Evolutionary conservation across 1,140 invertebrate species (phyloP).

Genomic region (Physella acuta): DNA sequence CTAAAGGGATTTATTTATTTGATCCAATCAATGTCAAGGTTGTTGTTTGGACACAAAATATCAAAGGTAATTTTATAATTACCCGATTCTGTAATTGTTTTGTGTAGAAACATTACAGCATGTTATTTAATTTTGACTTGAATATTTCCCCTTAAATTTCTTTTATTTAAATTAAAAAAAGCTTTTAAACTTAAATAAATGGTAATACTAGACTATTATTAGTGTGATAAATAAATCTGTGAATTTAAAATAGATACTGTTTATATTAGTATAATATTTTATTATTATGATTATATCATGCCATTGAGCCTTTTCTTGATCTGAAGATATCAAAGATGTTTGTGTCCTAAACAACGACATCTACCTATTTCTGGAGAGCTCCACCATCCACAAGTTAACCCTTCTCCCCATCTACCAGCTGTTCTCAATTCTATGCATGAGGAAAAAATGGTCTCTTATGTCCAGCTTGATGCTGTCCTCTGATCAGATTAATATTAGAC

Average conservation of each 20-base stretch:
- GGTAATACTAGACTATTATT: too few species aligned
- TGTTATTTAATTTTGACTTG: too few species aligned
- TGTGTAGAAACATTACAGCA: too few species aligned
- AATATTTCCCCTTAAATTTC: too few species aligned
- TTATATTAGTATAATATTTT: too few species aligned
- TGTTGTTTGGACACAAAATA: constrained; percentile 43
- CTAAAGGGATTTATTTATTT: constrained; percentile 42
- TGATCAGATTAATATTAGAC: constrained; percentile 23
- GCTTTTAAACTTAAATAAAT: too few species aligned
- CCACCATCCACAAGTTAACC: constrained; percentile 26
- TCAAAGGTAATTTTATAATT: constrained; percentile 10
- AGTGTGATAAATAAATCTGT: too few species aligned
- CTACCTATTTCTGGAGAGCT: constrained; percentile 30
- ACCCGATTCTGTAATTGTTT: too few species aligned
- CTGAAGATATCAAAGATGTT: constrained; percentile 33
- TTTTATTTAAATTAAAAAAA: too few species aligned
- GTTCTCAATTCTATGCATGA: constrained; percentile 21
- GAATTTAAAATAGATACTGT: too few species aligned
- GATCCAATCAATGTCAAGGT: constrained; percentile 53
- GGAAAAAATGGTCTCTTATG: constrained; percentile 9
- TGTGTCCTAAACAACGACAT: constrained; percentile 30
- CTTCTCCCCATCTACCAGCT: constrained; percentile 31
- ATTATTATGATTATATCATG: too few species aligned
- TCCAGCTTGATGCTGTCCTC: constrained; percentile 21
- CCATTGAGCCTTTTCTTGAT: constrained; percentile 11